Evolutionary conservation across 2,888 invertebrate species (phyloP).

Genomic region (Zonitis immaculata): DNA sequence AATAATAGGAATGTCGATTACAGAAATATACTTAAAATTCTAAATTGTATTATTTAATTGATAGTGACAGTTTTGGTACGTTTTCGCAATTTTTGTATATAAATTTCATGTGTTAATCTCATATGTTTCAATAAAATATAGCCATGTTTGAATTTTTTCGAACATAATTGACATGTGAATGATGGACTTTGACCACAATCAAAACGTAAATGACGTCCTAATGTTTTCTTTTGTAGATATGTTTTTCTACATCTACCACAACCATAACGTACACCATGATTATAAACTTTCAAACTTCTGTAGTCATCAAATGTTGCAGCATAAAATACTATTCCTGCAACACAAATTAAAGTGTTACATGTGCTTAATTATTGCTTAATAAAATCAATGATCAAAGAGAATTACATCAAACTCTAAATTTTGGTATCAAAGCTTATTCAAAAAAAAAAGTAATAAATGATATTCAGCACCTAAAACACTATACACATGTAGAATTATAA

Average conservation of each 20-base stretch:
- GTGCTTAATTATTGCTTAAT: background rate
- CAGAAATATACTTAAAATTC: background rate
- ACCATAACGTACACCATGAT: constrained; percentile 40
- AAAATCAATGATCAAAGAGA: too few species aligned
- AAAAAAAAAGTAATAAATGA: constrained; percentile 6
- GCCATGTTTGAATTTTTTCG: constrained; percentile 41
- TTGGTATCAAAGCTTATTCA: constrained; percentile 6
- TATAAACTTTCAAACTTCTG: constrained; percentile 39
- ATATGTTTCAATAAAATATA: constrained; percentile 43
- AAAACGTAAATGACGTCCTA: constrained; percentile 48
- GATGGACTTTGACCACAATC: constrained; percentile 49
- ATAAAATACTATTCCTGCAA: constrained; percentile 38
- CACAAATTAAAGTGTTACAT: constrained; percentile 14
- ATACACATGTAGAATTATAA: background rate
- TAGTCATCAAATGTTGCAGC: constrained; percentile 44
- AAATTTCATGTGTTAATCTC: constrained; percentile 40
- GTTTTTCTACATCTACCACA: constrained; percentile 43
- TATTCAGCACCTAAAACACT: constrained; percentile 2
- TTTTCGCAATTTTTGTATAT: constrained; percentile 33
- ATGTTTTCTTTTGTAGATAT: constrained; percentile 45
- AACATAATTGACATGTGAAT: constrained; percentile 41
- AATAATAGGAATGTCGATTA: constrained; percentile 8
- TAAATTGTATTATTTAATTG: constrained; percentile 8
- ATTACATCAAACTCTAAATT: constrained; percentile 14
- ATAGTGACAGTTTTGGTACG: constrained; percentile 25